These are phyloP conservation scores for Drosophila algonquin DNA, from an alignment of 2,888 invertebrate genomes.

Conservation along the genomic window DNA sequence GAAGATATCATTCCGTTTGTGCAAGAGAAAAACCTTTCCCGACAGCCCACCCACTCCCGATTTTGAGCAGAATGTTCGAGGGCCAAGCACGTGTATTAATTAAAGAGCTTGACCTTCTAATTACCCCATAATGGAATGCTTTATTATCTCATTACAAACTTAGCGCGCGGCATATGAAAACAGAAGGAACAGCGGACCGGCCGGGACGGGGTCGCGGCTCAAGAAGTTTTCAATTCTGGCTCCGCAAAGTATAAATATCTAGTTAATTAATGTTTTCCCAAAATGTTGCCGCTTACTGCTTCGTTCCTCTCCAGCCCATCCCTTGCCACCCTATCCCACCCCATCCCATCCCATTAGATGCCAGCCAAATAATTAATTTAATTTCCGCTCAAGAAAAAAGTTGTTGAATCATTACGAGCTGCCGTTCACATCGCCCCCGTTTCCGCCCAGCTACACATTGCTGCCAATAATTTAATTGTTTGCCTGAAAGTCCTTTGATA, in stretches of 20 bases:
- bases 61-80: constrained; percentile 18
- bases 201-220: constrained; percentile 9
- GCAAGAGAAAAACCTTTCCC: constrained; percentile 2
- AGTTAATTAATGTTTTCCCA: constrained; percentile 66
- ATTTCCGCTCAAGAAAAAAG: constrained; percentile 60
- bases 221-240: constrained; percentile 52
- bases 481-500: constrained; percentile 65
- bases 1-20: neutral
- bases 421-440: constrained; percentile 1
- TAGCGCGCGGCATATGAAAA: constrained; percentile 42
- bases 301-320: neutral
- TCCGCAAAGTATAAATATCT: constrained; percentile 61
- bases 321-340: too few species aligned
- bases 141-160: constrained; percentile 70
- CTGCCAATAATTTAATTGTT: constrained; percentile 68
- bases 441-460: neutral
- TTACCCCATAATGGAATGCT: constrained; percentile 63
- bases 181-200: constrained; percentile 13
- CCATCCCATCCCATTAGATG: constrained; percentile 5
- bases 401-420: constrained; percentile 35
- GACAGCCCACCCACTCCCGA: neutral
- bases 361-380: constrained; percentile 60
- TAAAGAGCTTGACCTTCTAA: constrained; percentile 66
- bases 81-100: constrained; percentile 57
- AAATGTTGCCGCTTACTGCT: constrained; percentile 25